Base-by-base conservation (phyloP, 92 coral and sea anemone genomes). In the Umimayanthus kanabou region DNA sequence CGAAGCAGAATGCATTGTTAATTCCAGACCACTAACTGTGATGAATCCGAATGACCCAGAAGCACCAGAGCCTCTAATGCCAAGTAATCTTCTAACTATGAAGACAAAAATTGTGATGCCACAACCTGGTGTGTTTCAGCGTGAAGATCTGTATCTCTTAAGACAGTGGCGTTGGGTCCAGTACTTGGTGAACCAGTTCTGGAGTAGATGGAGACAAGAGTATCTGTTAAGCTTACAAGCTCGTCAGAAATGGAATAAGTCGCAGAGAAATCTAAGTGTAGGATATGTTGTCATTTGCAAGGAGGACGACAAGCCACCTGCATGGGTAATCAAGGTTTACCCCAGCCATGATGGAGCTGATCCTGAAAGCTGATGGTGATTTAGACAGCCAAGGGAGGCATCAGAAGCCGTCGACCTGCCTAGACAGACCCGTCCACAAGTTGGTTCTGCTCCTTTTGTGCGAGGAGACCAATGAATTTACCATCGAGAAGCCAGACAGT, bases 11-110 rank as follows among this genome's bases (percentile, higher is more conserved):
- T 47, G 75, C 76, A 86, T 86, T 53, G 84, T 86, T 53, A 86
- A 86, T 80, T 86, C 89, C 28, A 65, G 89, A 86, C 89, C 89
- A 23, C 80, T 86, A 5, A 76, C 89, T 76, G 80, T 76, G 53
- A 76, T 76, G 80, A 76, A 76, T 76, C 80, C 42, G 53, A 76
- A 76, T 76, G 77, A 79, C 43, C 85, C 85, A 25, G 90, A 79
- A 29, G 76, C 85, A 20, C 90, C 90, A 66, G 79, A 87, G 66
- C 90, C 90, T 61, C 72, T 87, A 28, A 87, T 85, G 40, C 85
- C 90, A 42, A 88, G 72, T 39, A 37, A 80, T 49, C 86, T 88
- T 18, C 77, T 87, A 73, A 87, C 84, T 4, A 40, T 57, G 33
- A 87, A 87, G 55, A 20, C 90, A 28, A 79, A 69, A 30, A 80